Evolutionary conservation across 2,797 vertebrate genomes (phyloP).

Genomic region (Lacerta bilineata): DNA sequence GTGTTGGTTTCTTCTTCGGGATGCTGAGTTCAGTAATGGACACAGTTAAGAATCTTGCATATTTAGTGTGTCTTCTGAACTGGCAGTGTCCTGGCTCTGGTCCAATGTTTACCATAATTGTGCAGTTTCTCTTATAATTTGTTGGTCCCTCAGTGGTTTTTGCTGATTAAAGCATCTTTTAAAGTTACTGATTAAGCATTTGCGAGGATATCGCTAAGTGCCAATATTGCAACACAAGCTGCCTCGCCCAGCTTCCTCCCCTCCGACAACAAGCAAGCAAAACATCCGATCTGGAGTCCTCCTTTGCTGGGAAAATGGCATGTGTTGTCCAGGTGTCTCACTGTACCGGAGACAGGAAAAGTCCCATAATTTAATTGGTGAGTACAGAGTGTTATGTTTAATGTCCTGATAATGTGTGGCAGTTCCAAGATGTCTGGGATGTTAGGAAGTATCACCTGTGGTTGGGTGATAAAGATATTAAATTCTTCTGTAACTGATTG

Average conservation of each 20-base stretch:
- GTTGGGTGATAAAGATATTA: not conserved
- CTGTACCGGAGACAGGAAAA: not conserved
- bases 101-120: not conserved
- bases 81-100: not conserved
- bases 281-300: not conserved
- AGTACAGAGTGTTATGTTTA: not conserved
- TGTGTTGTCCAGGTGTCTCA: not conserved
- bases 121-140: not conserved
- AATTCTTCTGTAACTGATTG: not conserved
- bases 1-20: not conserved
- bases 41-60: not conserved
- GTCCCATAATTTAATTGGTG: not conserved
- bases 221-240: not conserved
- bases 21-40: not conserved
- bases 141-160: too few relatives aligned
- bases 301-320: not conserved
- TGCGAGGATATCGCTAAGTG: not conserved
- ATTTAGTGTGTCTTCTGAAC: not conserved
- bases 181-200: not conserved
- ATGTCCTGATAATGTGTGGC: not conserved
- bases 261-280: not conserved
- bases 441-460: not conserved
- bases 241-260: not conserved
- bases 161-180: not conserved
- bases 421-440: not conserved